A percentile compares a stretch with the other conserved stretches of the same genome.
Evolutionary conservation across 37 sponge, comb jelly and placozoan species (phyloP).

Genomic region (Amphimedon queenslandica): DNA sequence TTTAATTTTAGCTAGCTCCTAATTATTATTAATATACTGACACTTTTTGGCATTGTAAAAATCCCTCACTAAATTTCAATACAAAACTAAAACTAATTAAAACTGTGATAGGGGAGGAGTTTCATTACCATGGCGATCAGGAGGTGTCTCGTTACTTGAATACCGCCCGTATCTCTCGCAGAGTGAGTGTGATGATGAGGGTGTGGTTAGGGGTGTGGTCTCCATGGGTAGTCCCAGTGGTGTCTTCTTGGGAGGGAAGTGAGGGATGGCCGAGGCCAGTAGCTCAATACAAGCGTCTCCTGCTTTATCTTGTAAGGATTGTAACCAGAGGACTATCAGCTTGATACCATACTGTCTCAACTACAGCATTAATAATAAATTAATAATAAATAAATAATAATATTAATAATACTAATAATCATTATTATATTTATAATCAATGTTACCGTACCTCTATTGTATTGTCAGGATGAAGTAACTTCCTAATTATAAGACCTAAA

Average conservation of each 20-base stretch:
- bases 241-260: constrained; percentile 77
- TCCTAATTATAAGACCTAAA: constrained; percentile 70
- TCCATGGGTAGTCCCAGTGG: constrained; percentile 46
- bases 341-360: constrained; percentile 66
- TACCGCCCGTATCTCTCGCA: constrained; percentile 47
- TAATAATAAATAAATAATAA: neutral
- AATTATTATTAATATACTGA: too few relatives aligned
- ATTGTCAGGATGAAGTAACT: constrained; percentile 79
- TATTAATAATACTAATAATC: constrained; percentile 3
- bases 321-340: constrained; percentile 75
- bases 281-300: constrained; percentile 74
- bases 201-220: neutral
- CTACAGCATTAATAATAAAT: too few relatives aligned
- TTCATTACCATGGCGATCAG: neutral
- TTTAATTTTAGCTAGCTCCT: too few relatives aligned
- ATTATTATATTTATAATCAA: neutral
- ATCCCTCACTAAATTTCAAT: too few relatives aligned
- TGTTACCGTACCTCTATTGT: constrained; percentile 20
- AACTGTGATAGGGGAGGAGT: neutral
- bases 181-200: neutral
- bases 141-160: neutral
- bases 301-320: constrained; percentile 74
- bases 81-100: too few relatives aligned
- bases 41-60: too few relatives aligned
- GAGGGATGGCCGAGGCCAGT: constrained; percentile 76